Conservation (phyloP, 2,113 vertebrate genomes). For the Sphaerodactylus townsendi region DNA sequence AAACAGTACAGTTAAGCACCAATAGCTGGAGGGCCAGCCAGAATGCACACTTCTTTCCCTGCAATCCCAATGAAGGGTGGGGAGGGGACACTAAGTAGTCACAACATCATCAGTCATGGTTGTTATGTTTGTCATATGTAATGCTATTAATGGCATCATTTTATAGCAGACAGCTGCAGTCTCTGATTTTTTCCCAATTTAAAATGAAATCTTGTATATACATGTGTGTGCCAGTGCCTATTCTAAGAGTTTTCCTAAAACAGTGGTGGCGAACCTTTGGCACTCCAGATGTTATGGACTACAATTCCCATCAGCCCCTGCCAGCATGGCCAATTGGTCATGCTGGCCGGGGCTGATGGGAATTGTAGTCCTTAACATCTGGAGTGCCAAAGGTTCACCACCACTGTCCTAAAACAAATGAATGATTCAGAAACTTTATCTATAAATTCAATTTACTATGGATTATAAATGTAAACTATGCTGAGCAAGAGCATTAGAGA, state of each 20-base stretch:
- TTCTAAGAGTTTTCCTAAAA: neutral
- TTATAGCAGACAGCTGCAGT: slow-evolving; percentile 46
- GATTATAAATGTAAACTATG: neutral
- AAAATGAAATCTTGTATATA: slow-evolving; percentile 1
- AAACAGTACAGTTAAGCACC: slow-evolving; percentile 35
- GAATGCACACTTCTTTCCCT: neutral
- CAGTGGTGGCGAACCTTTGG: too few relatives aligned
- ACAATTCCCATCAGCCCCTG: too few relatives aligned
- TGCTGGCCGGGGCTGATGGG: too few relatives aligned
- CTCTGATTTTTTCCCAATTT: slow-evolving; percentile 21
- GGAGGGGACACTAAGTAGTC: slow-evolving; percentile 31
- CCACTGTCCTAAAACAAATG: too few relatives aligned
- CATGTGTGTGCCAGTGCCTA: neutral
- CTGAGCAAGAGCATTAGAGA: neutral
- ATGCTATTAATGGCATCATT: slow-evolving; percentile 18
- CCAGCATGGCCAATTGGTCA: too few relatives aligned
- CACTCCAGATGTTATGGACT: too few relatives aligned
- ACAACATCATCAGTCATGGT: slow-evolving; percentile 44
- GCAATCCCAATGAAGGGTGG: slow-evolving; percentile 16
- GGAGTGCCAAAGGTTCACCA: too few relatives aligned
- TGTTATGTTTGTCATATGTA: slow-evolving; percentile 47
- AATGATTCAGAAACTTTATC: neutral
- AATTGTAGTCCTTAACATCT: too few relatives aligned
- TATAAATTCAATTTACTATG: neutral
- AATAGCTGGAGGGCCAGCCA: slow-evolving; percentile 44